Percentiles rank a stretch among this genome's conserved stretches.
Conservation (phyloP, 2,888 invertebrate genomes). For the Morpho achilles region DNA sequence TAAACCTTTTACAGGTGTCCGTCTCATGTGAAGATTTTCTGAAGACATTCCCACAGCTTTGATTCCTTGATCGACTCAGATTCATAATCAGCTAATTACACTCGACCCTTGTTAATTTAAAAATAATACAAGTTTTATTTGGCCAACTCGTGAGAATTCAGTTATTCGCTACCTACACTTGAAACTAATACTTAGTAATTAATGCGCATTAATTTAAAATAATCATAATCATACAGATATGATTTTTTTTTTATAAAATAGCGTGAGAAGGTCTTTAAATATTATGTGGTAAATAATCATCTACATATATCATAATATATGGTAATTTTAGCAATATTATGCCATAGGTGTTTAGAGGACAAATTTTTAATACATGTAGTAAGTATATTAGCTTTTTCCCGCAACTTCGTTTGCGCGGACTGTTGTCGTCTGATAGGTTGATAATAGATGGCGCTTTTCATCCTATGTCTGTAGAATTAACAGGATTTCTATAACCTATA, state of each 20-base stretch:
- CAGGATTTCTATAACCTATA: no score
- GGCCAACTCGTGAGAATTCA: constrained; percentile 22
- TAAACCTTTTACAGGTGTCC: background rate
- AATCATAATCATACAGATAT: constrained; percentile 1
- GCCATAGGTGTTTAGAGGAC: no score
- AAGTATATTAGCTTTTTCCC: no score
- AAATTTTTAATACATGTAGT: no score
- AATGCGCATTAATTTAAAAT: constrained; percentile 10
- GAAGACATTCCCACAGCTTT: constrained; percentile 76
- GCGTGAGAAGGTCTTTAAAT: constrained; percentile 1
- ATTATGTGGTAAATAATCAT: background rate
- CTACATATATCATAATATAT: background rate
- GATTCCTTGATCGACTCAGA: constrained; percentile 72
- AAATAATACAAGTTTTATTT: constrained; percentile 21
- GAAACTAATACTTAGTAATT: constrained; percentile 1
- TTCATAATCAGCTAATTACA: constrained; percentile 72
- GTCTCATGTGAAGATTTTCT: constrained; percentile 73
- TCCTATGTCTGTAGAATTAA: no score
- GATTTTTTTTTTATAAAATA: background rate
- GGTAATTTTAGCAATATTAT: no score
- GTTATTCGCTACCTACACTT: no score
- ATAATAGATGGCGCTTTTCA: no score
- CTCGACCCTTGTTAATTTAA: constrained; percentile 46
- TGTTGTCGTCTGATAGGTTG: no score
- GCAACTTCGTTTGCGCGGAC: no score